Evolutionary conservation across 2,888 invertebrate genomes (phyloP).

Genomic region (Strigamia transsilvanica): DNA sequence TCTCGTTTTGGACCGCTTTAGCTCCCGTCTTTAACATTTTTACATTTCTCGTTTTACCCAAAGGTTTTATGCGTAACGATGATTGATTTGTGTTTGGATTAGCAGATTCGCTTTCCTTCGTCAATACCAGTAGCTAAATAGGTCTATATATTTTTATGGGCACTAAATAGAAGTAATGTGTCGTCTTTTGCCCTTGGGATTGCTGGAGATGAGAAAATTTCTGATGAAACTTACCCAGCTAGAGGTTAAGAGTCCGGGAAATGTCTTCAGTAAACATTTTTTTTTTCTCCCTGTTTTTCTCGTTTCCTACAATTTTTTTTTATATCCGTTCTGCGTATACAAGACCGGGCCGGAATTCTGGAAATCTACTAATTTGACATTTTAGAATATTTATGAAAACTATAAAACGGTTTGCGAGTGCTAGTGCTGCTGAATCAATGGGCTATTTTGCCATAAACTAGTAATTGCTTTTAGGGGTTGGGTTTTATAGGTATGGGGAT

Average conservation of each 20-base stretch:
- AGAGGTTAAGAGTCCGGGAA: not conserved
- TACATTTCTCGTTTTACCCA: no score
- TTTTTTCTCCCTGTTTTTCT: not conserved
- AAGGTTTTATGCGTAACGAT: not conserved
- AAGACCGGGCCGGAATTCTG: no score
- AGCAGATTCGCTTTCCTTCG: not conserved
- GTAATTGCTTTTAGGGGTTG: no score
- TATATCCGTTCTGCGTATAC: no score
- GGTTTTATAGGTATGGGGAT: no score
- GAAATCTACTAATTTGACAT: no score
- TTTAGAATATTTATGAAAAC: no score
- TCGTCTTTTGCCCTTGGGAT: slow-evolving; percentile 14
- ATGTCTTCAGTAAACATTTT: not conserved
- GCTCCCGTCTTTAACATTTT: no score
- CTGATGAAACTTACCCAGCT: not conserved
- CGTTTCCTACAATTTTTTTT: not conserved
- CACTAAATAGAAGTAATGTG: slow-evolving; percentile 20
- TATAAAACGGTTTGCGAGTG: no score
- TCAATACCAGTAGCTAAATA: not conserved
- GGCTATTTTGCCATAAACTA: no score
- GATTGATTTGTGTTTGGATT: slow-evolving; percentile 4
- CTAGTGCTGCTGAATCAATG: no score
- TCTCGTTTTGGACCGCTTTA: not conserved
- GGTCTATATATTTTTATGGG: slow-evolving; percentile 9
- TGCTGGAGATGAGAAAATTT: not conserved